Evolutionary conservation across 2,888 invertebrate genomes (phyloP).

Genomic region (Dasypolia templi): DNA sequence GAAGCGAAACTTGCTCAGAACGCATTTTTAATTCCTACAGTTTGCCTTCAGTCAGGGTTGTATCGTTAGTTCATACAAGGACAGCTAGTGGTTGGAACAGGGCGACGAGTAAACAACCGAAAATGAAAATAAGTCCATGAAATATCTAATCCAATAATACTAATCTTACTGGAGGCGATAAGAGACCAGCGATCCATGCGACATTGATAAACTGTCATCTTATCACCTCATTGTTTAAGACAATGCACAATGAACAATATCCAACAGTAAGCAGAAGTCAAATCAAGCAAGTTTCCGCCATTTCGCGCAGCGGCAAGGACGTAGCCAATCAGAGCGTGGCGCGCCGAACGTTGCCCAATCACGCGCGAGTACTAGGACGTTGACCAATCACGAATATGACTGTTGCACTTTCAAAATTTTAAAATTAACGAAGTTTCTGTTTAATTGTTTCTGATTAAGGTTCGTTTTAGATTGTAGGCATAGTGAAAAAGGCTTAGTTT

Average conservation of each 20-base stretch:
- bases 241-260: slow-evolving; percentile 53
- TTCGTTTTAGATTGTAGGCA: slow-evolving; percentile 7
- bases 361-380: slow-evolving; percentile 47
- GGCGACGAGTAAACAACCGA: too few species aligned
- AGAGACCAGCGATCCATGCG: not conserved
- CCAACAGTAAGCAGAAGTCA: slow-evolving; percentile 15
- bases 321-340: slow-evolving; percentile 80
- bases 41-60: too few species aligned
- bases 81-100: too few species aligned
- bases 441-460: slow-evolving; percentile 9
- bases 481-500: slow-evolving; percentile 4
- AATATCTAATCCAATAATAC: too few species aligned
- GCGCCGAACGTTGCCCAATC: slow-evolving; percentile 72
- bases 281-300: slow-evolving; percentile 49
- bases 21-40: too few species aligned
- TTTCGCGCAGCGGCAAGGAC: slow-evolving; percentile 68
- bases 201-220: slow-evolving; percentile 12
- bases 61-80: too few species aligned
- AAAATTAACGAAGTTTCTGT: slow-evolving; percentile 15
- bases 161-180: not conserved
- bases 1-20: too few species aligned
- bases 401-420: slow-evolving; percentile 55
- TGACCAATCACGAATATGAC: slow-evolving; percentile 53
- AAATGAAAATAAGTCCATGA: too few species aligned
- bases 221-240: slow-evolving; percentile 38